phyloP scores from a whole-genome alignment of 2,888 invertebrate genomes.

The Villa cingulata region DNA sequence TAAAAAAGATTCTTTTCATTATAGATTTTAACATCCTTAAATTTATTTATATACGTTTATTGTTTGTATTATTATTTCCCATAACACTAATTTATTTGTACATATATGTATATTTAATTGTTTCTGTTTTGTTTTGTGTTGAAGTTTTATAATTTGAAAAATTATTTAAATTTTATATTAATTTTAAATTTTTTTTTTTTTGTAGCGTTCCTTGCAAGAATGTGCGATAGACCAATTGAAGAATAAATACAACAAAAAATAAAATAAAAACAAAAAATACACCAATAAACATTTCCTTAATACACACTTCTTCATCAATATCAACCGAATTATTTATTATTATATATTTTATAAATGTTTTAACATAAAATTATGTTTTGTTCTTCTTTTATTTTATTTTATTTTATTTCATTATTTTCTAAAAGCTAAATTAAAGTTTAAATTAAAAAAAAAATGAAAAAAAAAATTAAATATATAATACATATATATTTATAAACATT shows the following conservation, averaged over 20 bases:
- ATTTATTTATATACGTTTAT: no score
- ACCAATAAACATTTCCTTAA: conserved; percentile 26
- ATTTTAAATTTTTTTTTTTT: neutral
- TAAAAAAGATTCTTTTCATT: no score
- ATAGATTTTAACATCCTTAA: no score
- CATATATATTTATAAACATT: no score
- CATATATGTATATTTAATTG: no score
- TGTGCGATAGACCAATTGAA: conserved; percentile 51
- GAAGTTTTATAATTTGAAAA: no score
- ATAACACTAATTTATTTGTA: no score
- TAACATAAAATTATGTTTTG: conserved; percentile 7
- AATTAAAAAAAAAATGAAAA: neutral
- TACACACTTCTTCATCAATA: neutral
- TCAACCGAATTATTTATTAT: conserved; percentile 6
- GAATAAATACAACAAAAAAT: conserved; percentile 24
- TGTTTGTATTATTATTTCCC: no score
- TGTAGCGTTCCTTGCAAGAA: conserved; percentile 75
- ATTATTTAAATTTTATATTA: no score
- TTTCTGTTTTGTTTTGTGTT: no score
- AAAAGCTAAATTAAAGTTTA: neutral
- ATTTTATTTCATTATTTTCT: neutral
- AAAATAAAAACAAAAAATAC: conserved; percentile 22
- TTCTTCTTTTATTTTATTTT: conserved; percentile 7
- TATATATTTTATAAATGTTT: conserved; percentile 7
- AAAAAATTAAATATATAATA: no score